Base-by-base conservation (phyloP, 2,888 invertebrate species). In the Phyllotreta cruciferae region DNA sequence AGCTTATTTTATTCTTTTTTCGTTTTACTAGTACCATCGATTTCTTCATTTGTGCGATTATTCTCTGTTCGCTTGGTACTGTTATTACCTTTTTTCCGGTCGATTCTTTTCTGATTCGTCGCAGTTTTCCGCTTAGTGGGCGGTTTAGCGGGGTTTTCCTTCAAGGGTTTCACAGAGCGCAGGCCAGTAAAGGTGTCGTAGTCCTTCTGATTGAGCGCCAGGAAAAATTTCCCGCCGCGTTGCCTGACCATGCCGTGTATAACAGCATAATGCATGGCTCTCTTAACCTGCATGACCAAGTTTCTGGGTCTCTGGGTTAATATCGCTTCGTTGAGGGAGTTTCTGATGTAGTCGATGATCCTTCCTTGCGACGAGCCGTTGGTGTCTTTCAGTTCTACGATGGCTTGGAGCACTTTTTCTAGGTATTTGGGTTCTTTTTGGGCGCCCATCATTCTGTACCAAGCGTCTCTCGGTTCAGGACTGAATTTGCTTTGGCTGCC, bases 331-430 rank as follows among this genome's bases (percentile, higher is more conserved):
- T 62, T 60, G 10, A 68, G 60, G n/a, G 62, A 42, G 5, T 45
- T 35, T 55, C 63, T 62, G 10, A 69, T 56, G 42, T 56, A 63
- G 39, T 62, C 63, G n/a, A 71, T 63, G 34, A 76, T 71, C 45
- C 66, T 69, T 37, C 65, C 69, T 62, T 72, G 70, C 3, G 71
- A 72, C 0, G 74, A 74, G 6, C 76, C 75, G 3, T 62, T 52
- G 14, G 53, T 45, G 49, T 76, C 75, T 45, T 69, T 70, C 6
- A 76, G 60, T 47, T 71, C 70, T 2, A 70, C 73, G 24, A 76
- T 74, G n/a, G 74, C 75, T 61, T 75, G 73, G 62, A 75, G 71
- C 8, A 74, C 73, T 47, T 69, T 66, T n/a, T 72, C 66, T 13
- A 74, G 62, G 11, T 66, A 67, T 41, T 63, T 55, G 6, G 73